Conservation (phyloP, 92 coral and sea anemone species). For the Palythoa grandis region DNA sequence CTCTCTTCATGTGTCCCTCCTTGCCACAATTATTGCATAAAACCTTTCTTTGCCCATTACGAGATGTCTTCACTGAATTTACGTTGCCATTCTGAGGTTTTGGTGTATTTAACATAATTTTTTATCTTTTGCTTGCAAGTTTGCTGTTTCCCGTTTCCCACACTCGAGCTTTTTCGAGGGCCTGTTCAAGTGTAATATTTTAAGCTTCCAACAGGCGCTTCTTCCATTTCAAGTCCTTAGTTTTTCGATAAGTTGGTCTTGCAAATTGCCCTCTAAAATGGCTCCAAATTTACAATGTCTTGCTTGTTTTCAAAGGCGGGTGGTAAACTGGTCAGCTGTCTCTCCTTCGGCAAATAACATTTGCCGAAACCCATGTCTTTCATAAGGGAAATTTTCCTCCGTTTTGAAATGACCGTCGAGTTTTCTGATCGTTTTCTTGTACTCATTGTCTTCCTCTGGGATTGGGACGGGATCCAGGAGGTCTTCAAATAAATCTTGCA, state of each 20-base stretch:
- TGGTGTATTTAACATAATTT: no score
- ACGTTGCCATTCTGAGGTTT: no score
- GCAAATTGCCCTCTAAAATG: not conserved
- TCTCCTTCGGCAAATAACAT: not conserved
- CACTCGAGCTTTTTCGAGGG: no score
- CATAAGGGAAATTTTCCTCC: not conserved
- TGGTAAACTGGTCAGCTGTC: not conserved
- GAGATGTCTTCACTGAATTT: no score
- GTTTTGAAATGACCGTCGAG: not conserved
- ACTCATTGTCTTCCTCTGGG: not conserved
- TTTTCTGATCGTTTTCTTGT: not conserved
- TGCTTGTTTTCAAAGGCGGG: not conserved
- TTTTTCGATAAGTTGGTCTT: not conserved
- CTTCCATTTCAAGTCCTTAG: not conserved
- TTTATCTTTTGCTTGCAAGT: not conserved
- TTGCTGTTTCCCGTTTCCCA: no score
- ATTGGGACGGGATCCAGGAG: conserved; percentile 42
- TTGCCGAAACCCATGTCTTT: not conserved
- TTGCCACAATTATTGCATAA: no score
- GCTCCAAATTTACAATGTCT: not conserved
- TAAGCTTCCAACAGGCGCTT: no score
- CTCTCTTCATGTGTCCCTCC: not conserved
- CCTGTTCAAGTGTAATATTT: no score
- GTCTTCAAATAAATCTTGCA: conserved; percentile 68
- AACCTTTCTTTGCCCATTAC: no score